A percentile compares a stretch with the other conserved stretches of the same genome.
These are phyloP conservation scores for Buceros bicornis DNA, from an alignment of 2,797 vertebrate species.

Conservation along the genomic window DNA sequence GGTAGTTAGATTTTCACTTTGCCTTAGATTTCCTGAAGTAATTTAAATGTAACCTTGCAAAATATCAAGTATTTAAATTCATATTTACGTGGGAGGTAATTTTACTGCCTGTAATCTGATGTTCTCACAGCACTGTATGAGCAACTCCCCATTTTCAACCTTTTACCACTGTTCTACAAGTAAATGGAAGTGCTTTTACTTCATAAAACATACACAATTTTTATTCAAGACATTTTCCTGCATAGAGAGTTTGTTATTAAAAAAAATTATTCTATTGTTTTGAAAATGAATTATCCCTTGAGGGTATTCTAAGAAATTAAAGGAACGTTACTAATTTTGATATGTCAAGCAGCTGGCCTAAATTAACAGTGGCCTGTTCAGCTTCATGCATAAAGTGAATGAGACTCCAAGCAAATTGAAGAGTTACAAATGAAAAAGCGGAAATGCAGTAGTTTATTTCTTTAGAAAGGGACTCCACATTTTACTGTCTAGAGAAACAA, in stretches of 20 bases:
- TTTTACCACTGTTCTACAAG: conserved; percentile 53
- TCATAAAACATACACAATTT: conserved; percentile 48
- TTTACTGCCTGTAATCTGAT: conserved; percentile 70
- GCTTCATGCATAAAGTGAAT: conserved; percentile 11
- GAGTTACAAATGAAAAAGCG: conserved; percentile 17
- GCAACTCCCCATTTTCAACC: conserved; percentile 52
- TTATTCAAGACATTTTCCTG: conserved; percentile 59
- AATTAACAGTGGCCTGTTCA: conserved; percentile 56
- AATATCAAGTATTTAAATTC: conserved; percentile 70
- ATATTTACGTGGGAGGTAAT: conserved; percentile 63
- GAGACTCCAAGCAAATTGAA: not conserved
- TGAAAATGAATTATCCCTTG: conserved; percentile 65
- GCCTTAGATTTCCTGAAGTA: conserved; percentile 51
- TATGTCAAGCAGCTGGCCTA: conserved; percentile 57
- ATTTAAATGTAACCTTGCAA: conserved; percentile 68
- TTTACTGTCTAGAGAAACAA: conserved; percentile 17
- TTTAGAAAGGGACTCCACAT: not conserved
- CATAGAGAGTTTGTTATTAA: conserved; percentile 61
- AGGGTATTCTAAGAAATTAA: conserved; percentile 61
- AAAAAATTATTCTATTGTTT: conserved; percentile 73
- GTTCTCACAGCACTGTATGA: conserved; percentile 62
- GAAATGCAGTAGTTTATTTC: conserved; percentile 31
- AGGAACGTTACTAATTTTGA: conserved; percentile 61
- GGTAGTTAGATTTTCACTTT: conserved; percentile 21
- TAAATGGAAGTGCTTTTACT: conserved; percentile 51